These are phyloP conservation scores for Catharus fuscescens DNA, from an alignment of 2,113 vertebrate genomes.

Conservation along the genomic window DNA sequence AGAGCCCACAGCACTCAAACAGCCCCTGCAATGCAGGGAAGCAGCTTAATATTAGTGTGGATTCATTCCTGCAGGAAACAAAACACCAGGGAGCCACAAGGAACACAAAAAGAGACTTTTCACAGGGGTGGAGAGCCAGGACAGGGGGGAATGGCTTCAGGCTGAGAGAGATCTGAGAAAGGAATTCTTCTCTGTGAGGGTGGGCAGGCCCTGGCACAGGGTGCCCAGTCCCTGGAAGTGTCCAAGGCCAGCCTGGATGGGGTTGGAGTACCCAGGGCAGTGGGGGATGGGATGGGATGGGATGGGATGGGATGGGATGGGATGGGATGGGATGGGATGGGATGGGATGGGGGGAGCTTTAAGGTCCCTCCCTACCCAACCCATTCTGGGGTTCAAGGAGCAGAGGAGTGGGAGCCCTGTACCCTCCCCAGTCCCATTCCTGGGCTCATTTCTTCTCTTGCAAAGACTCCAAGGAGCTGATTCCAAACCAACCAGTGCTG, in stretches of 20 bases:
- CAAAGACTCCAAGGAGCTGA: not conserved
- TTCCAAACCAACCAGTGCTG: not conserved
- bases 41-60: fast-evolving
- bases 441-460: not conserved
- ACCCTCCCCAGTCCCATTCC: not conserved
- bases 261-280: not conserved
- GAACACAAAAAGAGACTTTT: not conserved
- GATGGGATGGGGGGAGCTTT: too few species aligned
- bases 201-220: not conserved
- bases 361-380: not conserved
- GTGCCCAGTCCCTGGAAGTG: not conserved
- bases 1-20: not conserved
- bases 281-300: not conserved
- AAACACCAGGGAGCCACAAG: not conserved
- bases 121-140: not conserved
- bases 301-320: too few species aligned
- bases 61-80: not conserved
- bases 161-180: not conserved
- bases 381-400: not conserved
- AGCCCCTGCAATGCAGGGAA: fast-evolving
- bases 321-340: too few species aligned
- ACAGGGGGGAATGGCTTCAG: not conserved
- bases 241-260: fast-evolving
- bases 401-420: not conserved
- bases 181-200: not conserved